A percentile compares a stretch with the other conserved stretches of the same genome.
phyloP scores from a whole-genome alignment of 2,888 invertebrate genomes.

The Sussaba pulchella region DNA sequence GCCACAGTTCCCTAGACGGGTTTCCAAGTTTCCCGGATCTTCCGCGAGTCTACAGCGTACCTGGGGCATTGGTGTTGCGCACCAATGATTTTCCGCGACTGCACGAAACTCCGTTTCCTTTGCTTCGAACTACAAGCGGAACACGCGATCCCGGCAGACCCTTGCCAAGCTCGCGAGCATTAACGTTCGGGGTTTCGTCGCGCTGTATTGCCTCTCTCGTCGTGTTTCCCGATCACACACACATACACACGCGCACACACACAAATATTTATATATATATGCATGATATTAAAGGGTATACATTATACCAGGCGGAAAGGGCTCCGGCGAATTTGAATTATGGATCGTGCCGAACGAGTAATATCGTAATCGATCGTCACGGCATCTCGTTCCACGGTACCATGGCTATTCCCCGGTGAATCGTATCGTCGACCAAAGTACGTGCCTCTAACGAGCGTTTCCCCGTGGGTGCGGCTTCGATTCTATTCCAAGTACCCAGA shows the following conservation, averaged over 20 bases:
- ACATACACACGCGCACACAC: not conserved
- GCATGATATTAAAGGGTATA: not conserved
- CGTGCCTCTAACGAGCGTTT: constrained; percentile 25
- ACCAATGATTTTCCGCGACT: constrained; percentile 38
- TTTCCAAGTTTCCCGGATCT: constrained; percentile 42
- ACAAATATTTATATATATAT: not conserved
- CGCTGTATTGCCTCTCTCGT: constrained; percentile 30
- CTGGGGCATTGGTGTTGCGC: constrained; percentile 38
- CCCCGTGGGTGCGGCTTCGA: constrained; percentile 26
- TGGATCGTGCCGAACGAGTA: constrained; percentile 47
- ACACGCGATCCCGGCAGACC: constrained; percentile 26
- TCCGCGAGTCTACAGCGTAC: constrained; percentile 17
- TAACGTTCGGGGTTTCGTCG: constrained; percentile 2
- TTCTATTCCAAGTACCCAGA: constrained; percentile 13
- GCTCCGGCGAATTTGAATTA: constrained; percentile 41
- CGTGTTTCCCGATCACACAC: constrained; percentile 1
- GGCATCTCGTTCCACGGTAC: constrained; percentile 23
- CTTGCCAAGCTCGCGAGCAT: constrained; percentile 8
- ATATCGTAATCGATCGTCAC: constrained; percentile 40
- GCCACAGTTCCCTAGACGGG: constrained; percentile 24
- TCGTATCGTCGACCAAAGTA: constrained; percentile 31
- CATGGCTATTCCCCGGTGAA: constrained; percentile 37
- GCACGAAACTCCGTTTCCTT: constrained; percentile 29
- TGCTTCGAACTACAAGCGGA: not conserved
- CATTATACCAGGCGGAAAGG: constrained; percentile 13